Base-by-base conservation (phyloP, 2,113 vertebrate species). In the Aptenodytes patagonicus region DNA sequence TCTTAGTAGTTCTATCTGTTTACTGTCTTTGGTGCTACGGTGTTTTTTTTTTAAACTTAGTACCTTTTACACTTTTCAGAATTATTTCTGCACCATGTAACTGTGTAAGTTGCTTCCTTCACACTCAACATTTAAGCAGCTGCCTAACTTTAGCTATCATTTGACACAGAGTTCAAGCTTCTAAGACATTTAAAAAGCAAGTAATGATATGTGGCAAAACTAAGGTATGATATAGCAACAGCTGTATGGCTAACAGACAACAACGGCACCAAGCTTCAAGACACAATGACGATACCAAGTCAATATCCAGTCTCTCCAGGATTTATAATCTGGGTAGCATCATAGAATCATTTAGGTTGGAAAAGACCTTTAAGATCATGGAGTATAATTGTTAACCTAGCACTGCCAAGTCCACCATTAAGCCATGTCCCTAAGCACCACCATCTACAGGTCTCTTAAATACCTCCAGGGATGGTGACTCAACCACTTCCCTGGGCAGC, bases 21-120 rank as follows among this genome's bases (percentile, higher is more conserved):
- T 72, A 86, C 24, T n/a, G 54, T 42, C 34, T 86, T 47, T 40
- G 17, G 10, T 54, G 19, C 21, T 76, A 58, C 3, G 13, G 2
- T 16, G 3, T 6, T n/a, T 3, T 0, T 11, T 75, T 55, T 71
- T 25, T 5, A 44, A 87, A 57, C 4, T 4, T 34, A 55, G 8
- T 28, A 83, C 2, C 9, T 91, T 83, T 77, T n/a, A 66, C 3
- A 36, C 6, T 79, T 77, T 42, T 20, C 47, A 80, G 47, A 71
- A 76, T 17, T 55, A 76, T 19, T 40, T 86, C 49, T 47, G 44
- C 10, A 76, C 11, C 28, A 68, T 0, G 0, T 38, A 42, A 54
- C 58, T 51, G 10, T n/a, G 3, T 58, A 80, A 68, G 7, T 26
- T 91, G 40, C 54, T 77, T 69, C 38, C 32, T 81, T 81, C n/a